These are phyloP conservation scores for Ellobium chinense DNA, from an alignment of 2,888 invertebrate species.

Conservation along the genomic window DNA sequence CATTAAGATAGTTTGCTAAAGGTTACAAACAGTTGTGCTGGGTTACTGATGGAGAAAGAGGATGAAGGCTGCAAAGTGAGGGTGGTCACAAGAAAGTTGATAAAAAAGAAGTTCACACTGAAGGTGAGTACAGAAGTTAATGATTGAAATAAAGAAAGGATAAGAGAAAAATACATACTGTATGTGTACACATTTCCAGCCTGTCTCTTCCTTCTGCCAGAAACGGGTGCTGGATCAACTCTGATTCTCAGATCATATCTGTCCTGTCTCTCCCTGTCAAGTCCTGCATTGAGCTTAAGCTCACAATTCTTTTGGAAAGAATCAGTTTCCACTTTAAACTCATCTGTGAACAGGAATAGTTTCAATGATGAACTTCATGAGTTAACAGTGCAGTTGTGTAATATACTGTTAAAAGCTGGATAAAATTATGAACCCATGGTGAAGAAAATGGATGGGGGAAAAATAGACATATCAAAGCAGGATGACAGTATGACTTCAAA, in stretches of 20 bases:
- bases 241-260: constrained; percentile 76
- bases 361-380: not conserved
- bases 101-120: too few species aligned
- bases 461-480: too few species aligned
- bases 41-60: not conserved
- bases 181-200: not conserved
- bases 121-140: too few species aligned
- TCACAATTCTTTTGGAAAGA: constrained; percentile 86
- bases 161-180: constrained; percentile 23
- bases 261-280: constrained; percentile 89
- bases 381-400: too few species aligned
- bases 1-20: not conserved
- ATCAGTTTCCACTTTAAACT: not conserved
- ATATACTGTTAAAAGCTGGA: too few species aligned
- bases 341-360: not conserved
- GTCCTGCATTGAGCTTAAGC: constrained; percentile 83
- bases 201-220: constrained; percentile 46
- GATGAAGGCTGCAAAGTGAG: too few species aligned
- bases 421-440: too few species aligned
- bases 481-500: too few species aligned
- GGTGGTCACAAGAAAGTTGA: too few species aligned
- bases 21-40: not conserved
- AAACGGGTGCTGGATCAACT: not conserved
- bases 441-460: too few species aligned
- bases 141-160: too few species aligned